Evolutionary conservation across 35 echinoderm and acorn worm species (phyloP), one percentile per base, ranked within the genome.

Genomic region (Hemicentrotus pulcherrimus): DNA sequence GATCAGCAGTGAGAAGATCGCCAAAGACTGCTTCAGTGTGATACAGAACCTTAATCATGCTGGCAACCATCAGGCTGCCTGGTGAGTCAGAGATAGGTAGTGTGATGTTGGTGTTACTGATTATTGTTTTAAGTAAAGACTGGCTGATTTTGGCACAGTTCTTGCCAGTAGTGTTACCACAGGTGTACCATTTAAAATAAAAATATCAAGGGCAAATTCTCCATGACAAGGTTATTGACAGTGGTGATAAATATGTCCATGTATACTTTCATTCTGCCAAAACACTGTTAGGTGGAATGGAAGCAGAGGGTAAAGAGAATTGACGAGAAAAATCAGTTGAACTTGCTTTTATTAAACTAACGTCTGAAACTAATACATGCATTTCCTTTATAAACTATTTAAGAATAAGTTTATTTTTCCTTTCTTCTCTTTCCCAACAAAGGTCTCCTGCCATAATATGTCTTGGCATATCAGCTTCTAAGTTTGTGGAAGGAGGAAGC

Each of bases 11-110:
- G 65, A 96, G 32, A 89, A 59, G 6, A 96, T 98, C 18, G 87
- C 97, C 46, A 95, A 90, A 46, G 94, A 94, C 86, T 95, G 95
- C 32, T 95, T 96, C 46, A 91, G 86, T 16, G 94, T 99, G 58
- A 97, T 99, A 10, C 98, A 99, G 96, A 95, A 95, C 92, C 91
- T 99, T 19, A 99, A 99, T 78, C 86, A 47, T 46, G 97, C 97
- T 31, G 98, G 98, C 22, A 98, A 95, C 88, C 97, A 99, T 58
- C 98, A 99, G 91, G 94, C 92, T 94, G 98, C 97, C 4, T 99
- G 98, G 98, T 99, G 95, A 96, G 96, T 78, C 88, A 10, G 18
- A n/a, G 85, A 31, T 12, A 90, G 32, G 14, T 15, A 41, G 46
- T 14, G 32, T n/a, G 47, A 41, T 18, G 19, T 86, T 55, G 48